Base-by-base conservation (phyloP, 2,797 vertebrate genomes). In the Chloroceryle inda region DNA sequence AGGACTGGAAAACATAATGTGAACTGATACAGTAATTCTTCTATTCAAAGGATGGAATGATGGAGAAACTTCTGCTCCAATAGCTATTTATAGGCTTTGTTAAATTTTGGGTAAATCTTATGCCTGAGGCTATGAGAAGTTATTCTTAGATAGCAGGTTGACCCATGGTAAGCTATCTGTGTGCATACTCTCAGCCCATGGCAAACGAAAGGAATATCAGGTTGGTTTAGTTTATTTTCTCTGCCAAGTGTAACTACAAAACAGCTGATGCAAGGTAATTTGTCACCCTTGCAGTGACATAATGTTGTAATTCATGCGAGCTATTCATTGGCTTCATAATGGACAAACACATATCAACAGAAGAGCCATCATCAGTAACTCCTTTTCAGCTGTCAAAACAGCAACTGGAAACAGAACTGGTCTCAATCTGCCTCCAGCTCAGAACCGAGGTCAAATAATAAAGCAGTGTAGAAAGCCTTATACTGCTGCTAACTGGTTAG, bases 61-160 rank as follows among this genome's bases (percentile, higher is more conserved):
- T 29, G 68, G 87, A 58, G 87, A 83, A 64, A 44, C 29, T 87
- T 88, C 53, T 77, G n/a, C 50, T 89, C 50, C 68, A 52, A 31
- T 59, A 72, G 11, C 76, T 94, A 88, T 61, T 91, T 85, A 73
- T 47, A 91, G 24, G 45, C 38, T 72, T 80, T 84, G 68, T 78
- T 89, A 92, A 77, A 81, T 94, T 55, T 55, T 83, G 87, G 92
- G 61, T 62, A 55, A 77, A 72, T 91, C 42, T 91, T 66, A 66
- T 0, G 19, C 79, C 62, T 2, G 20, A 66, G 69, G 92, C 93
- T 72, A 37, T 68, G 45, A 77, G 37, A 83, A 85, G 72, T 78
- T 89, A 72, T 56, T 81, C 38, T 89, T 35, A 66, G 29, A 71
- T 27, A 87, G 71, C 76, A 80, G 77, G 72, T 40, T 94, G 91